Conservation (phyloP, 2,888 invertebrate genomes). For the Drosophila rellima region DNA sequence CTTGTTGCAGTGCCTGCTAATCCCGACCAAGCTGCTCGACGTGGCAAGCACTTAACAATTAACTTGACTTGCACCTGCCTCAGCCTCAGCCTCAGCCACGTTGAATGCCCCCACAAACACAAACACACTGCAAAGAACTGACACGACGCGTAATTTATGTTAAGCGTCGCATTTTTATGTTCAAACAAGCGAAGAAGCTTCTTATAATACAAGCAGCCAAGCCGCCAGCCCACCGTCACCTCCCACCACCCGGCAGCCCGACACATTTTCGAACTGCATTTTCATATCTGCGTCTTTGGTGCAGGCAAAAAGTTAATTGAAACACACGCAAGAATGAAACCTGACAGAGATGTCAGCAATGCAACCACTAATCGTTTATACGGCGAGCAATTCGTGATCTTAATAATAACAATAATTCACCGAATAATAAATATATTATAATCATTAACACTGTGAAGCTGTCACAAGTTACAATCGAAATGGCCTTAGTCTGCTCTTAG, state of each 20-base stretch:
- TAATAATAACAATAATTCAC: not conserved
- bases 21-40: slow-evolving; percentile 52
- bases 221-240: slow-evolving; percentile 8
- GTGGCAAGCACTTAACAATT: slow-evolving; percentile 76
- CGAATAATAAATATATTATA: no score
- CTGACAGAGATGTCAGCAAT: slow-evolving; percentile 52
- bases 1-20: slow-evolving; percentile 57
- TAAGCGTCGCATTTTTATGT: slow-evolving; percentile 80
- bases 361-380: slow-evolving; percentile 43
- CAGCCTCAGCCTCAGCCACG: slow-evolving; percentile 1
- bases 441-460: no score
- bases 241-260: slow-evolving; percentile 17
- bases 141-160: slow-evolving; percentile 78
- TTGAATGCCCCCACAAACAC: slow-evolving; percentile 22
- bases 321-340: slow-evolving; percentile 73
- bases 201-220: slow-evolving; percentile 66
- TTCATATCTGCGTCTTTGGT: slow-evolving; percentile 59
- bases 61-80: slow-evolving; percentile 74
- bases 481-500: no score
- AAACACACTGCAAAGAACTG: slow-evolving; percentile 42
- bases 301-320: slow-evolving; percentile 80
- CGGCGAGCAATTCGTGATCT: slow-evolving; percentile 12
- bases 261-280: slow-evolving; percentile 53
- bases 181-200: slow-evolving; percentile 80
- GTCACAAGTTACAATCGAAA: no score